A percentile compares a stretch with the other conserved stretches of the same genome.
These are phyloP conservation scores for Tadarida brasiliensis DNA, from an alignment of 2,797 vertebrate genomes.

Conservation along the genomic window DNA sequence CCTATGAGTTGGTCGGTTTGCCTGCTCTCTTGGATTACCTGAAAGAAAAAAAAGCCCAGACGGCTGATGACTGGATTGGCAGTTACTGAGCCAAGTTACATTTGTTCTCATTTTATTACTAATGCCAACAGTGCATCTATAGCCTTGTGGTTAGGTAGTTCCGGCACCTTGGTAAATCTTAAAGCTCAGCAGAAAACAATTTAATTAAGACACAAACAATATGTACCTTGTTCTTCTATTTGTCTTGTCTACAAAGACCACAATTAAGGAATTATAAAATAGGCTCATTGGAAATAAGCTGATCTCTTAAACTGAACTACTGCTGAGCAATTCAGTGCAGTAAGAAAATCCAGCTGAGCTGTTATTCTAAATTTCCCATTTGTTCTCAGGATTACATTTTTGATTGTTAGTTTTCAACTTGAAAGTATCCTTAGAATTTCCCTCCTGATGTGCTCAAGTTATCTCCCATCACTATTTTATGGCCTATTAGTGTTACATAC, in stretches of 20 bases:
- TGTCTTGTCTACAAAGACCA: slow-evolving; percentile 33
- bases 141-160: not conserved
- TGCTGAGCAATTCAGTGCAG: not conserved
- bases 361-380: not conserved
- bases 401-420: not conserved
- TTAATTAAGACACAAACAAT: slow-evolving; percentile 49
- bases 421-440: slow-evolving; percentile 25
- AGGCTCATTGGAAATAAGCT: slow-evolving; percentile 34
- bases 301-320: slow-evolving; percentile 9
- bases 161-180: not conserved
- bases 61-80: not conserved
- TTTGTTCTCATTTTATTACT: not conserved
- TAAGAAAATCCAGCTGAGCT: not conserved
- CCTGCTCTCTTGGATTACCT: not conserved
- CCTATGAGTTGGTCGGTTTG: not conserved
- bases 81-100: not conserved
- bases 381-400: not conserved
- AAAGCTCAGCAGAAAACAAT: slow-evolving; percentile 4
- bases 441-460: not conserved
- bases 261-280: not conserved
- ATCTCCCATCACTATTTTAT: not conserved
- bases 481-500: not conserved
- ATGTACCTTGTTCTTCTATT: not conserved
- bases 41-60: not conserved
- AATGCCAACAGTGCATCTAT: not conserved